A percentile compares a stretch with the other conserved stretches of the same genome.
Conservation (phyloP, 2,113 vertebrate genomes). For the Gavia stellata region DNA sequence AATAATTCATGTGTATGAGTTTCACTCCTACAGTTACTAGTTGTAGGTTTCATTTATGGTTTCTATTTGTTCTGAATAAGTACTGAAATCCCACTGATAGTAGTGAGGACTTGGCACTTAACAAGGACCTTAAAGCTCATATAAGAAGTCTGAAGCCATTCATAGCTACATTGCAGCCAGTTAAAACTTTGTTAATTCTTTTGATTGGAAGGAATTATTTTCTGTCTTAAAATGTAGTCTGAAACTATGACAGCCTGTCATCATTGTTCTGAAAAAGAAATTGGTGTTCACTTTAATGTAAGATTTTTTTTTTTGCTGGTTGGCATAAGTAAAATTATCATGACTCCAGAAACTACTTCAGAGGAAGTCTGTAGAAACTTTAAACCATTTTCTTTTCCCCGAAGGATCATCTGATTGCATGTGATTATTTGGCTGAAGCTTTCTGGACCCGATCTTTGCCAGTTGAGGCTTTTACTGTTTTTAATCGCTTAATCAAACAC, state of each 20-base stretch:
- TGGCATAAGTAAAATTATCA: not conserved
- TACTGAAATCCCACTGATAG: not conserved
- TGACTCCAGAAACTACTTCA: not conserved
- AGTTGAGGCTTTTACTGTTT: not conserved
- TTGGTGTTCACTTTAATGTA: not conserved
- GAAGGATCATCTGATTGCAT: not conserved
- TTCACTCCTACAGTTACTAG: not conserved
- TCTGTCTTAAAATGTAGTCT: not conserved
- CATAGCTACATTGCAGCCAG: not conserved
- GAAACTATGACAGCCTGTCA: not conserved
- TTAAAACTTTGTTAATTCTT: not conserved
- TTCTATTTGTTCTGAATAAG: not conserved
- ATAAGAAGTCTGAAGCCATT: not conserved
- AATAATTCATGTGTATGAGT: not conserved
- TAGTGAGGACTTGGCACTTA: not conserved
- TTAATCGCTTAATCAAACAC: not conserved
- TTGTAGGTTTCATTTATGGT: not conserved
- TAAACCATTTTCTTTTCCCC: not conserved
- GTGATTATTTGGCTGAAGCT: not conserved
- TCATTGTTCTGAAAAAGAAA: not conserved
- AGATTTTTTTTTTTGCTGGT: fast-evolving
- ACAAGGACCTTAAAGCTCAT: not conserved
- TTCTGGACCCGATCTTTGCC: not conserved
- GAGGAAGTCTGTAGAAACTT: not conserved
- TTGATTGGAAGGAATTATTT: not conserved